A percentile compares a stretch with the other conserved stretches of the same genome.
phyloP scores from a whole-genome alignment of 2,113 vertebrate genomes.

The Thryonomys swinderianus region DNA sequence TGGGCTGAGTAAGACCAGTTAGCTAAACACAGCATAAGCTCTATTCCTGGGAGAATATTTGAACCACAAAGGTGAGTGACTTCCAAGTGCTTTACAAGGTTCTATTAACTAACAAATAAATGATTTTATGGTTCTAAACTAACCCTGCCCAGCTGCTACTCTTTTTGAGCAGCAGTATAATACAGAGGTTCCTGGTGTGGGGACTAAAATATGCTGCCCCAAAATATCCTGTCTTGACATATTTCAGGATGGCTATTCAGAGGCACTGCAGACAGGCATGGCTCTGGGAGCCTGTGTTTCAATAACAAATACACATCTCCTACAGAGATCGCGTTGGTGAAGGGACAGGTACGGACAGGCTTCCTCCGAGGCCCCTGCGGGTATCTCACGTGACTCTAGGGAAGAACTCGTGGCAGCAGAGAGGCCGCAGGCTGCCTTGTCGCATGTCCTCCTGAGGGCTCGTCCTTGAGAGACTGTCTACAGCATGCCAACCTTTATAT shows the following conservation, averaged over 20 bases:
- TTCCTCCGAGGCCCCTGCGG: background rate
- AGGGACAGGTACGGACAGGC: rapidly evolving
- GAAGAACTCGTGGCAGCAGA: background rate
- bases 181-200: background rate
- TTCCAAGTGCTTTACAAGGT: background rate
- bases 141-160: background rate
- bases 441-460: background rate
- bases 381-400: background rate
- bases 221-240: background rate
- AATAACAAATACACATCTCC: background rate
- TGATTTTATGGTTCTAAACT: background rate
- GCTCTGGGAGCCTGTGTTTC: background rate
- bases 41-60: background rate
- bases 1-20: background rate
- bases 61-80: background rate
- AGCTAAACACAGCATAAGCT: background rate
- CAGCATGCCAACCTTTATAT: background rate
- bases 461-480: background rate
- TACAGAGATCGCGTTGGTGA: background rate
- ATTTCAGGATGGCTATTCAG: background rate
- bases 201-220: background rate
- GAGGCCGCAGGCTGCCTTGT: too few relatives aligned
- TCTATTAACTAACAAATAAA: background rate
- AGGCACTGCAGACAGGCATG: background rate
- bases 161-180: background rate